Base-by-base conservation (phyloP, 2,888 invertebrate species). In the Tineola bisselliella region DNA sequence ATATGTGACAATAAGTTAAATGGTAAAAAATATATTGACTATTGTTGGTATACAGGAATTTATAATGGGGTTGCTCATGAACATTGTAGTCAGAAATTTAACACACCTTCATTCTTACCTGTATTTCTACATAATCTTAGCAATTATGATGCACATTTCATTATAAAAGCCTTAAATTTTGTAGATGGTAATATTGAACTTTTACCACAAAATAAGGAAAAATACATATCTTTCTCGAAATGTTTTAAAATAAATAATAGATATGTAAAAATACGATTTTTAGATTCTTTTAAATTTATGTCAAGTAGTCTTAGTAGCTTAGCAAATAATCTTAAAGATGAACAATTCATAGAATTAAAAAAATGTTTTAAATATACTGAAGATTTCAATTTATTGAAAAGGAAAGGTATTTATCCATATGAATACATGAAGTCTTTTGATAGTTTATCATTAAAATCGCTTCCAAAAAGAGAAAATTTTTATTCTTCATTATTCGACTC, bases 191-290 rank as follows among this genome's bases (percentile, higher is more conserved):
- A 63, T 18, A 61, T 68, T 15, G 48, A 64, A 15, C 61, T 68
- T 8, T 68, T 72, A 59, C 65, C 70, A 2, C 63, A 67, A 61
- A 70, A 66, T 57, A 68, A 70, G 62, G 71, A 71, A 64, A 66
- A 65, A 64, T 71, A 70, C 62, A 69, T 71, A 18, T 70, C 70
- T n/a, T 69, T 73, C 61, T 63, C 67, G 13, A 73, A 71, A 65
- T 10, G 60, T 8, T 18, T 66, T 61, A 61, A 63, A 19, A 61
- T 64, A 33, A 62, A 64, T 59, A 48, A 62, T 38, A 44, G 12
- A 2, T 58, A 61, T 33, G 61, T 62, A 44, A 48, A 59, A 52
- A 38, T 62, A 58, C 61, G 60, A 43, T 62, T 65, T 61, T 19
- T 63, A 59, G 65, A 65, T 61, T 65, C 64, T 11, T 63, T 62